Percentiles rank a stretch among this genome's conserved stretches.
These are phyloP conservation scores for Trogon surrucura DNA, from an alignment of 2,113 vertebrate species.

Conservation along the genomic window DNA sequence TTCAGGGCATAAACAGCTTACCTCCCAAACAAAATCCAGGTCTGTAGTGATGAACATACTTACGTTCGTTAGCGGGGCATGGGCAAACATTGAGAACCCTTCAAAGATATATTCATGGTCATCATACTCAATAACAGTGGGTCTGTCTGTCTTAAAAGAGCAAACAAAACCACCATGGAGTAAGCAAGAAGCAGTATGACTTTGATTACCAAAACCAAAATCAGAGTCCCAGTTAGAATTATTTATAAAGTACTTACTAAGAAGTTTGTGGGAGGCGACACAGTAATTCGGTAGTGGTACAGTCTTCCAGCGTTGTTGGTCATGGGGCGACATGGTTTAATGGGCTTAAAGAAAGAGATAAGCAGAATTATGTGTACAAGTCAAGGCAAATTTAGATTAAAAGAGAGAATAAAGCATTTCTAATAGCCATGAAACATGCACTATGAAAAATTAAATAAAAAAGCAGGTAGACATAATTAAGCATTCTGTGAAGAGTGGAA, in stretches of 20 bases:
- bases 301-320: constrained; percentile 95
- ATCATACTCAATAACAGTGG: constrained; percentile 97
- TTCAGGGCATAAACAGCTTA: neutral
- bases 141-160: constrained; percentile 89
- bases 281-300: constrained; percentile 96
- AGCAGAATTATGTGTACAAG: constrained; percentile 19
- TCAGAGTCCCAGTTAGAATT: neutral
- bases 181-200: neutral
- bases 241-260: constrained; percentile 81
- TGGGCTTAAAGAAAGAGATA: constrained; percentile 75
- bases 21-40: neutral
- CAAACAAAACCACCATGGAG: neutral
- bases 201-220: neutral
- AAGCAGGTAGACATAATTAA: constrained; percentile 28
- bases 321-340: constrained; percentile 91
- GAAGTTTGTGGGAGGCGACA: constrained; percentile 98
- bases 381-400: constrained; percentile 52
- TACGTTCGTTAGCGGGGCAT: constrained; percentile 90
- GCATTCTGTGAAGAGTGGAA: neutral
- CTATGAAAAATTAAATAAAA: constrained; percentile 47
- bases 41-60: constrained; percentile 50
- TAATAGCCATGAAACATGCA: constrained; percentile 22
- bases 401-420: constrained; percentile 45
- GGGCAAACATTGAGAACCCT: constrained; percentile 98
- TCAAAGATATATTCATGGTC: constrained; percentile 99